Base-by-base conservation (phyloP, 2,888 invertebrate species). In the Leucoma salicis region DNA sequence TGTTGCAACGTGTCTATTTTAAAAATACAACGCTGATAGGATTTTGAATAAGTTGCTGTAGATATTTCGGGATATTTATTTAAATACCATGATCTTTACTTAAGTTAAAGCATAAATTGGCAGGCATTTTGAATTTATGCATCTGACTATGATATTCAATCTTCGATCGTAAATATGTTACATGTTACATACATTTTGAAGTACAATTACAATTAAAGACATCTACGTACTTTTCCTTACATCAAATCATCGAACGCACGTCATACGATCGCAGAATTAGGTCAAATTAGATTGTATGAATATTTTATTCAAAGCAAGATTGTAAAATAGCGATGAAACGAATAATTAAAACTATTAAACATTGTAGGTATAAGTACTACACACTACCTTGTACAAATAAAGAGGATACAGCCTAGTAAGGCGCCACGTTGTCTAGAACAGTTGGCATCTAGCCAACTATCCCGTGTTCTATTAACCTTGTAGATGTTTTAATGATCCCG, bases 371-470 rank as follows among this genome's bases (percentile, higher is more conserved):
- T 21, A 21, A 8, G n/a, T 21, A 3, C 6, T 21, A 21, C 8
- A 21, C 5, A 21, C 21, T 21, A n/a, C n/a, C n/a, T n/a, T n/a
- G n/a, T 53, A n/a, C n/a, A 31, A 14, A 33, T 10, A 54, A 43
- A 49, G 46, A 54, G n/a, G n/a, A 32, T 35, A 41, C 49, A 61
- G 45, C 54, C 57, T 54, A 52, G 62, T 50, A 63, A 53, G 79
- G 78, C 78, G 79, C 78, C 79, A 58, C 49, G 41, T 54, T 47
- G 79, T 78, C 79, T 80, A 53, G 59, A 63, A 49, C 42, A 55
- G 41, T 50, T 80, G 79, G 79, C 77, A 53, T 12, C 28, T 31
- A 39, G 67, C 79, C 79, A 78, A 67, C 35, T 31, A 49, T 42
- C 35, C 51, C 34, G 24, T 50, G 42, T 45, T 55, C 45, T 40